A percentile compares a stretch with the other conserved stretches of the same genome.
Evolutionary conservation across 2,888 invertebrate genomes (phyloP).

Genomic region (Diogma glabrata): DNA sequence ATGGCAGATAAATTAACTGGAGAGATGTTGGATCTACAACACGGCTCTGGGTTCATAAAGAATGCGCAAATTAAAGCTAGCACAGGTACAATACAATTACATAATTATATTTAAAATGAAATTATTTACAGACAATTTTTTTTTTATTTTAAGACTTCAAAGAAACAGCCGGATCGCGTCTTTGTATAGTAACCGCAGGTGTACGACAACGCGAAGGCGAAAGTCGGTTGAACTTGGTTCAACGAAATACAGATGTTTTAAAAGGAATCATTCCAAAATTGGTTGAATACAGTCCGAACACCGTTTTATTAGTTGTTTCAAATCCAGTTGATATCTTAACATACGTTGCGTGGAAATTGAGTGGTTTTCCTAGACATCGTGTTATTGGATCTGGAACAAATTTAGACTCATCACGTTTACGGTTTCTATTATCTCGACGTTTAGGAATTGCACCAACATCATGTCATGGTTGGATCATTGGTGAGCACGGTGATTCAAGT

Average conservation of each 20-base stretch:
- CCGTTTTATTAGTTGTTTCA: slow-evolving; percentile 75
- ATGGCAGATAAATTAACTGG: slow-evolving; percentile 74
- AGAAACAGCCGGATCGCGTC: slow-evolving; percentile 62
- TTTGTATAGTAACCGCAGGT: slow-evolving; percentile 86
- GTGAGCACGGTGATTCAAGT: slow-evolving; percentile 86
- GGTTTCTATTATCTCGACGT: slow-evolving; percentile 74
- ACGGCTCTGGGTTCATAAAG: slow-evolving; percentile 72
- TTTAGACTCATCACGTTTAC: slow-evolving; percentile 82
- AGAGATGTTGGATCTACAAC: slow-evolving; percentile 85
- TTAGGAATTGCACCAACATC: slow-evolving; percentile 71
- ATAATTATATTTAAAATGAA: no score
- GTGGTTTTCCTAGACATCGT: slow-evolving; percentile 74
- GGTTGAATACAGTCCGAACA: slow-evolving; percentile 63
- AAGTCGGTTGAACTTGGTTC: slow-evolving; percentile 73
- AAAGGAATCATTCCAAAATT: slow-evolving; percentile 69
- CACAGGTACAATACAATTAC: no score
- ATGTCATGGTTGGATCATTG: slow-evolving; percentile 87
- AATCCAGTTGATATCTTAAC: slow-evolving; percentile 91
- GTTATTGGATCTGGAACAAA: slow-evolving; percentile 91
- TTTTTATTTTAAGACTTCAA: no score
- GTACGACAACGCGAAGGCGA: slow-evolving; percentile 85
- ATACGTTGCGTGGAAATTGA: slow-evolving; percentile 90
- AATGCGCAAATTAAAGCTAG: slow-evolving; percentile 68
- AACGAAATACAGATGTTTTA: slow-evolving; percentile 81
- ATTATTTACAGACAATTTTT: no score